Base-by-base conservation (phyloP, 1,140 invertebrate species). In the Zaprionus capensis region DNA sequence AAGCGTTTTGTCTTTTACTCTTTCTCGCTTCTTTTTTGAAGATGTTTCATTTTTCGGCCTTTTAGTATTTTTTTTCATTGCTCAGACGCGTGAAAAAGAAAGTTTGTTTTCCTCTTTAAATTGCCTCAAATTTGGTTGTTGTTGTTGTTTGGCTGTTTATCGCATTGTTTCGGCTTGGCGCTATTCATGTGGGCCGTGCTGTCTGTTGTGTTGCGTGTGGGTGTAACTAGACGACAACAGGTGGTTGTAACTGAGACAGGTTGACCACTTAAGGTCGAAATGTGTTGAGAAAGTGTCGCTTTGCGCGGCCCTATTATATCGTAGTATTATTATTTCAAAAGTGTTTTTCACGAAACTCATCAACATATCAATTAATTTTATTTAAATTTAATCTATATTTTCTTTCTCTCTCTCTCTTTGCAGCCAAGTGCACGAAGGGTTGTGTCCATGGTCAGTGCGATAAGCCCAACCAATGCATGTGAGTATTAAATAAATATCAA, bases 361-460 rank as follows among this genome's bases (percentile, higher is more conserved):
- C 72, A 71, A 71, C 84, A 88, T 83, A 83, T 80, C 61, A 88
- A 86, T 88, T 87, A 87, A 87, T 65, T 68, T 73, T 34, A 41
- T 56, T 53, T 36, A 1, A n/a, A 20, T 61, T 34, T 81, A 71
- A 72, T 65, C 82, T 93, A 93, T 93, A 93, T 93, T 93, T 91
- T 92, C 93, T 91, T 88, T 91, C 84, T 94, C 94, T 94, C 93
- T 94, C 94, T 95, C 94, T 94, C 94, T 94, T 97, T 97, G 91
- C 95, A 98, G 97, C 97, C 91, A 96, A 96, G 91, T 99, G 98
- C 94, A 94, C 96, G 92, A 95, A 97, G 92, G 98, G 98, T 92
- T 99, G 98, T 94, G 95, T 98, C 90, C 97, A 98, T 94, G 98
- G 98, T 91, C 96, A 96, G 93, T 99, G 98, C 95, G 96, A 95